Conservation (phyloP, 2,888 invertebrate genomes). For the Brachynemurus nebulosus region DNA sequence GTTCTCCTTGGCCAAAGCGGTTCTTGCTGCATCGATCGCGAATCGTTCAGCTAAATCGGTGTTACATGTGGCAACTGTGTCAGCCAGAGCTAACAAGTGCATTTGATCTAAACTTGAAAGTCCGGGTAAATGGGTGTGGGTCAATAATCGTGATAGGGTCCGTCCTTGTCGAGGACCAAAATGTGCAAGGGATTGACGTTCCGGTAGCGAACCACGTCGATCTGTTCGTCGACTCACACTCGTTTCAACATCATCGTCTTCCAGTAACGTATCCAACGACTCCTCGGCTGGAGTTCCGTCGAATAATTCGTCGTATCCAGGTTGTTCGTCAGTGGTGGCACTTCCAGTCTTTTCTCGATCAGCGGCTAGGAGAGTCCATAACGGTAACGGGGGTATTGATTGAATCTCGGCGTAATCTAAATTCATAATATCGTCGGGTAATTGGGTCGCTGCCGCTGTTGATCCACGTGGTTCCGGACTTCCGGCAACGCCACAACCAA, state of each 20-base stretch:
- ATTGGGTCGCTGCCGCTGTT: constrained; percentile 50
- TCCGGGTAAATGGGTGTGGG: constrained; percentile 90
- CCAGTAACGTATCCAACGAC: constrained; percentile 63
- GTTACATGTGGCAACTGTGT: constrained; percentile 91
- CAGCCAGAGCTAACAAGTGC: constrained; percentile 96
- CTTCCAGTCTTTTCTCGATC: constrained; percentile 64
- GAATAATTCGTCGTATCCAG: constrained; percentile 84
- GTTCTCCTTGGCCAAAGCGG: constrained; percentile 51
- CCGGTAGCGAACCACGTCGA: constrained; percentile 54
- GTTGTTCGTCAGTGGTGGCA: constrained; percentile 7
- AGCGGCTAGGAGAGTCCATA: constrained; percentile 91
- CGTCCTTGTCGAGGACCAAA: constrained; percentile 80
- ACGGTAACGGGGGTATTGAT: constrained; percentile 93
- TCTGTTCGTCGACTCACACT: constrained; percentile 38
- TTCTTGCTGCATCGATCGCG: constrained; percentile 53
- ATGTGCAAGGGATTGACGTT: constrained; percentile 63
- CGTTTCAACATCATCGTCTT: constrained; percentile 44
- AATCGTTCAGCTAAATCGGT: constrained; percentile 76
- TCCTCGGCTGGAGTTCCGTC: constrained; percentile 67
- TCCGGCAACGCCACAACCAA: constrained; percentile 62
- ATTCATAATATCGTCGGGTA: constrained; percentile 35
- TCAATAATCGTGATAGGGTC: constrained; percentile 74
- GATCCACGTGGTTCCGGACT: constrained; percentile 70
- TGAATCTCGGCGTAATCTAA: constrained; percentile 91
- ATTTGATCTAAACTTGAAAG: constrained; percentile 95